phyloP scores from a whole-genome alignment of 1,140 invertebrate genomes.

The Eueides isabella region DNA sequence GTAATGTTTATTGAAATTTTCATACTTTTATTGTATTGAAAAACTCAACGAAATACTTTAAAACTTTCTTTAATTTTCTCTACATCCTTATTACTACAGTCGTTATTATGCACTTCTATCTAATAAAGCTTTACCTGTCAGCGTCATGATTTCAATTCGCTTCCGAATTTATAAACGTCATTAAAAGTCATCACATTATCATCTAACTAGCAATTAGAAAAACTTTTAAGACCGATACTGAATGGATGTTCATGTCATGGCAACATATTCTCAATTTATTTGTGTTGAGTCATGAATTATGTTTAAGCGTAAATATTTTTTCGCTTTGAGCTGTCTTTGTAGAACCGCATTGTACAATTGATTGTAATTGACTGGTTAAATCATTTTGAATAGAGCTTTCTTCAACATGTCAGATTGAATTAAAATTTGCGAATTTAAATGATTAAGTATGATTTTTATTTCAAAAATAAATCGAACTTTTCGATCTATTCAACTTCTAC shows the following conservation, averaged over 20 bases:
- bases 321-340: constrained; percentile 18
- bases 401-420: constrained; percentile 21
- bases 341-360: constrained; percentile 28
- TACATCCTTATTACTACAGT: background rate
- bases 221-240: constrained; percentile 32
- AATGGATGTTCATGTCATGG: constrained; percentile 36
- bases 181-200: constrained; percentile 27
- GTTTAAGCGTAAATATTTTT: constrained; percentile 32
- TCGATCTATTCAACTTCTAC: background rate
- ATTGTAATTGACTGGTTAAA: constrained; percentile 42
- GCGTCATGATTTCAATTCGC: constrained; percentile 14
- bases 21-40: too few species aligned
- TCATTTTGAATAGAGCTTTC: constrained; percentile 40
- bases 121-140: constrained; percentile 24
- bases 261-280: constrained; percentile 35
- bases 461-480: background rate
- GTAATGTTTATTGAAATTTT: too few species aligned
- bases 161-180: constrained; percentile 39
- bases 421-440: background rate
- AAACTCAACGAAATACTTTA: too few species aligned
- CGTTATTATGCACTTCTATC: constrained; percentile 19
- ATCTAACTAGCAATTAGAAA: constrained; percentile 40
- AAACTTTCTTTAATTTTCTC: background rate
- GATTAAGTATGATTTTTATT: background rate
- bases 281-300: constrained; percentile 41